These are phyloP conservation scores for Lochmaea capreae DNA, from an alignment of 2,888 invertebrate species.

Conservation along the genomic window DNA sequence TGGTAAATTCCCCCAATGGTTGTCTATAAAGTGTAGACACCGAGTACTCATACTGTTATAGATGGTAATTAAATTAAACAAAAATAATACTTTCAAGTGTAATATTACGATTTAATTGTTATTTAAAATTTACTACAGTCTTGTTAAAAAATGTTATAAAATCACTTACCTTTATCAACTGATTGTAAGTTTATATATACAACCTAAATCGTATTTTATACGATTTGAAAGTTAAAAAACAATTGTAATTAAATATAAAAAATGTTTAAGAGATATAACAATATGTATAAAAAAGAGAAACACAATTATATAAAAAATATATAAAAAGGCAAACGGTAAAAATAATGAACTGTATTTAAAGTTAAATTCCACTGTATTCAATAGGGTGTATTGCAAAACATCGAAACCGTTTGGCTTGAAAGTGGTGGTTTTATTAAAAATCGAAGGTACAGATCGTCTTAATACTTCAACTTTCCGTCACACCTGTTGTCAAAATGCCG, in stretches of 20 bases:
- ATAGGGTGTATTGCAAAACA: too few species aligned
- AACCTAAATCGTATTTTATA: constrained; percentile 25
- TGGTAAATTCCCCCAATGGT: too few species aligned
- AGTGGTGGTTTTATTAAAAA: too few species aligned
- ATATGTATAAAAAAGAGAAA: constrained; percentile 21
- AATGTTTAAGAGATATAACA: constrained; percentile 1
- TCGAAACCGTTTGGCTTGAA: too few species aligned
- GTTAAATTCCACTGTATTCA: not conserved
- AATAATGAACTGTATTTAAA: constrained; percentile 1
- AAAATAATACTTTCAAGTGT: not conserved
- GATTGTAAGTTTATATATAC: constrained; percentile 2
- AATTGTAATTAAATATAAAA: constrained; percentile 19
- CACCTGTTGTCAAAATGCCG: too few species aligned
- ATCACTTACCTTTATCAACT: not conserved
- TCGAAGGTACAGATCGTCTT: too few species aligned
- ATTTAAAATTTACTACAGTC: constrained; percentile 26
- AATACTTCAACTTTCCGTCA: too few species aligned
- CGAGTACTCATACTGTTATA: too few species aligned
- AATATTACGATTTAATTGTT: constrained; percentile 17
- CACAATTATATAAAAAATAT: constrained; percentile 27
- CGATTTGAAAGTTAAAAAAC: constrained; percentile 17
- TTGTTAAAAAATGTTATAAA: constrained; percentile 9
- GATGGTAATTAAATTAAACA: not conserved
- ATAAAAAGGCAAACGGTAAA: constrained; percentile 2
- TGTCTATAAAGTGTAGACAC: too few species aligned